Base-by-base conservation (phyloP, 2,888 invertebrate species). In the Polylopha cassiicola region DNA sequence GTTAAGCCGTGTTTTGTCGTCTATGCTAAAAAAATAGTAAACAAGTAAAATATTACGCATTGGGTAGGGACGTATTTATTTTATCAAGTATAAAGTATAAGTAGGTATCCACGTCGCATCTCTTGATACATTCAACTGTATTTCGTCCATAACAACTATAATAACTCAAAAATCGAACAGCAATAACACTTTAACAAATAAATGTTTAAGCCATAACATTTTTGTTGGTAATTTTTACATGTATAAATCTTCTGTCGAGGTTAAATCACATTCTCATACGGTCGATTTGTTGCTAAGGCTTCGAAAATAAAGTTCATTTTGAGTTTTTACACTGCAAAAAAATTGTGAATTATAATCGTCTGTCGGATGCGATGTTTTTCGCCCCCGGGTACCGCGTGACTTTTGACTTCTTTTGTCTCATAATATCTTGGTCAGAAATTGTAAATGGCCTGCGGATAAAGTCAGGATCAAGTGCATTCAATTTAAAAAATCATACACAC, bases 391-490 rank as follows among this genome's bases (percentile, higher is more conserved):
- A 67, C 68, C 65, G 65, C 58, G 65, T 64, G 67, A 69, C 61
- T 72, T 68, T 67, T 70, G 68, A 71, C 62, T 68, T 64, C 70
- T 73, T 76, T 75, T 75, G 73, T 74, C 58, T 64, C 58, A 38
- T 47, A 51, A 48, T 48, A 47, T 48, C 43, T 31, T 46, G 31
- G 43, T 39, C 38, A 37, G 22, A 4, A 7, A 32, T 52, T 42
- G 46, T 34, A 37, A 1, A 14, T 33, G 34, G 43, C 31, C 11
- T 30, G 37, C 34, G 31, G 15, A 37, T 30, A 37, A 39, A 39
- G n/a, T n/a, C n/a, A n/a, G 38, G 38, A 38, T 38, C 30, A 38
- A 31, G 26, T 27, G 15, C 8, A 23, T 2, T 10, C 11, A 23
- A 23, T 10, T 26, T 26, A 14, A 14, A n/a, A n/a, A n/a, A n/a